Conservation (phyloP, 1,140 invertebrate genomes). For the Archegozetes longisetosus region DNA sequence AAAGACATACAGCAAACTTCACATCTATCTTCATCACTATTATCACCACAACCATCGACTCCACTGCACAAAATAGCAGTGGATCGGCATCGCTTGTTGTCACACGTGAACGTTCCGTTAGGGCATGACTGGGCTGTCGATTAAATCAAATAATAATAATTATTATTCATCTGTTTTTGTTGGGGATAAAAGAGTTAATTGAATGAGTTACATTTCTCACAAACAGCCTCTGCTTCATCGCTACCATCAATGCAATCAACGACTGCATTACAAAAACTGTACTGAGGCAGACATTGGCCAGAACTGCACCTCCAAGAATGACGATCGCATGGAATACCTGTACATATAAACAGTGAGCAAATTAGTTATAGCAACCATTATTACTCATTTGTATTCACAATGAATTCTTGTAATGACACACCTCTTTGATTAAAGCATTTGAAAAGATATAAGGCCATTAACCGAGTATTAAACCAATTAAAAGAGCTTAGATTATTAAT, state of each 20-base stretch:
- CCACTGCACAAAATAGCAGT: conserved; percentile 71
- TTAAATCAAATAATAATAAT: not conserved
- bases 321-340: conserved; percentile 21
- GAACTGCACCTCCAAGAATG: conserved; percentile 53
- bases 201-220: conserved; percentile 29
- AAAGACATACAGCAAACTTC: conserved; percentile 61
- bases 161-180: not conserved
- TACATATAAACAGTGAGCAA: conserved; percentile 2
- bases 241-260: conserved; percentile 64
- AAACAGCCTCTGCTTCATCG: conserved; percentile 59
- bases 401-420: conserved; percentile 1
- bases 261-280: conserved; percentile 76
- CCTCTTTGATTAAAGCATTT: too few species aligned
- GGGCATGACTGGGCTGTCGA: conserved; percentile 11
- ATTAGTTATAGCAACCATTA: not conserved
- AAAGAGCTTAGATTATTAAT: too few species aligned
- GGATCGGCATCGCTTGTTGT: conserved; percentile 66
- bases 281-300: conserved; percentile 67
- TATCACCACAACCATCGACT: conserved; percentile 72
- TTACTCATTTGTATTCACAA: too few species aligned
- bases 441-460: too few species aligned
- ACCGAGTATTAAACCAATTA: too few species aligned
- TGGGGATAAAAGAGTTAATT: conserved; percentile 14
- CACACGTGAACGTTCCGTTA: conserved; percentile 37
- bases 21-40: conserved; percentile 64